Base-by-base conservation (phyloP, 2,113 vertebrate species). In the Sylvietta virens region DNA sequence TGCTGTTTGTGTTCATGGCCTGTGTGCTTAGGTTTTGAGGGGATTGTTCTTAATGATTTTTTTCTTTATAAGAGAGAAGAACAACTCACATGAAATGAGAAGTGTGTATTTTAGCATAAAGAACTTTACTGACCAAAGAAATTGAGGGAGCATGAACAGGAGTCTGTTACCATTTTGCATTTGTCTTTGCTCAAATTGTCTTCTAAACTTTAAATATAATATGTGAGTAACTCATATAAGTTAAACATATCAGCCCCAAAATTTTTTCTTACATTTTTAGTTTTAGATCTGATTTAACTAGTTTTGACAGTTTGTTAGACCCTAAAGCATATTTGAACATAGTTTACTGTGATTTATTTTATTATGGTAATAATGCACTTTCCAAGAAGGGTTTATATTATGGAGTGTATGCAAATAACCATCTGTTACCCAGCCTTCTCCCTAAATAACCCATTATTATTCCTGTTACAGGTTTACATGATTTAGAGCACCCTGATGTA, bases 401-500 rank as follows among this genome's bases (percentile, higher is more conserved):
- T 91, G 54, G 82, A 88, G 64, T 87, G 13, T 93, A 85, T 87
- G 77, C 95, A 93, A 95, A 95, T 96, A 95, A 74, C 83, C 94
- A 91, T 90, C 92, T 83, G 58, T 76, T 79, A 72, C 44, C 45
- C 51, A 58, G 39, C 56, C 24, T 70, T 48, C 61, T 88, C 67
- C 86, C 71, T 92, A 89, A 95, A 82, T 88, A 79, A 94, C 28
- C 51, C 72, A 57, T 95, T 97, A 84, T 96, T 77, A 91, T 98
- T 97, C 84, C 82, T 90, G 53, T 96, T 98, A 62, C 91, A 99
- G 99, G 99, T 65, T 98, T 99, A 51, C 99, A 99, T 97, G 99
- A 99, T 98, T 98, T 99, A 98, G 99, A 99, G 91, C 99, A 99
- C 96, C 99, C 99, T n/a, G 99, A 99, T 95, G 99, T 99, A 77